Evolutionary conservation across 2,888 invertebrate species (phyloP).

Genomic region (Zhuqinia jingwanae): DNA sequence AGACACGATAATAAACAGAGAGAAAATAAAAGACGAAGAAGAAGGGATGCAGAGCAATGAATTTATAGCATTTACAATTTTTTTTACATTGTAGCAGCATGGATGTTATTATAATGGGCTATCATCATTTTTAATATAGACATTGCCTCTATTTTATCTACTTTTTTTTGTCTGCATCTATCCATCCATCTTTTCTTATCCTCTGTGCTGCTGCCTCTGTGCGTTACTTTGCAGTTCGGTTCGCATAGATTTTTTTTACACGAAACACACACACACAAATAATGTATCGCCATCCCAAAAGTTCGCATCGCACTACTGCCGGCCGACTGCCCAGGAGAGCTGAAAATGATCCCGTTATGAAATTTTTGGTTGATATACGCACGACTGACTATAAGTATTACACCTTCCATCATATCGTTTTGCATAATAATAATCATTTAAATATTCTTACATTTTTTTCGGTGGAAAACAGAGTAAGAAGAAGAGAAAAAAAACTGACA

Average conservation of each 20-base stretch:
- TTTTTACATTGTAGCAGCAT: background rate
- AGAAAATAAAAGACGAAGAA: too few relatives aligned
- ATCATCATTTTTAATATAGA: slow-evolving; percentile 19
- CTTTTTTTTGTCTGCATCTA: slow-evolving; percentile 2
- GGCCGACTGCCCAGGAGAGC: slow-evolving; percentile 60
- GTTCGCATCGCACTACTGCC: slow-evolving; percentile 9
- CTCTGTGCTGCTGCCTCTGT: too few relatives aligned
- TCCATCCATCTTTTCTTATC: too few relatives aligned
- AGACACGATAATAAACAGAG: slow-evolving; percentile 56
- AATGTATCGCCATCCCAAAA: background rate
- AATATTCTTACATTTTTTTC: slow-evolving; percentile 37
- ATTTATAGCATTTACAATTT: slow-evolving; percentile 53
- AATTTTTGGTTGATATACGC: slow-evolving; percentile 69
- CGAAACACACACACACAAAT: too few relatives aligned
- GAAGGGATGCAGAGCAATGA: slow-evolving; percentile 34
- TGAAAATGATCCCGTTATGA: slow-evolving; percentile 63
- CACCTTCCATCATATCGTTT: slow-evolving; percentile 62
- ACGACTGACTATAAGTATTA: slow-evolving; percentile 70
- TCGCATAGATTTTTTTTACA: too few relatives aligned
- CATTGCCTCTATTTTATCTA: background rate
- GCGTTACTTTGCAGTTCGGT: too few relatives aligned
- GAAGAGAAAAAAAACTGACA: background rate
- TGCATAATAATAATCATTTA: slow-evolving; percentile 69
- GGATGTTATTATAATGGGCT: background rate
- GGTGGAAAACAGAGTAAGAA: slow-evolving; percentile 18